Base-by-base conservation (phyloP, 2,888 invertebrate species). In the Ophioninae sp. region DNA sequence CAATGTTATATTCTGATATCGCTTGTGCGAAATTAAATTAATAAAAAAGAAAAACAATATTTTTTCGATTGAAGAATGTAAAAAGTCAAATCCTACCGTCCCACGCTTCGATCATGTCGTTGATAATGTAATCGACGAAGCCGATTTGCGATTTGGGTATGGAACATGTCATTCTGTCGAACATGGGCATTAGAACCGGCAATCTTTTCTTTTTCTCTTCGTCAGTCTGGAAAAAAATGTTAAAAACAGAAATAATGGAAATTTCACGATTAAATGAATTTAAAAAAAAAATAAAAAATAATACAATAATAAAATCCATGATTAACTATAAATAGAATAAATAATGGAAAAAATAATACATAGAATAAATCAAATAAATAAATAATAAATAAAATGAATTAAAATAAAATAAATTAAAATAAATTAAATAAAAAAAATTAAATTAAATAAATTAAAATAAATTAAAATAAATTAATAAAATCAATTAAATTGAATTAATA, bases 171-270 rank as follows among this genome's bases (percentile, higher is more conserved):
- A 96, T 95, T 87, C 99, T 95, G 93, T 99, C 99, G 93, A 99
- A 99, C 95, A 98, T 97, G 8, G 99, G 99, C 99, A 99, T 99
- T 85, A 99, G 98, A 8, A 99, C 97, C 0, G 99, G 99, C 89
- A 99, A 93, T 70, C 96, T 96, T 87, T 95, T 95, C 17, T 95
- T 94, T 91, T 98, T 98, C 93, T 99, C 99, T 91, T 99, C 99
- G 91, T 99, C 99, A 7, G 99, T 99, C 95, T 99, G 88, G 62
- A 87, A 89, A 67, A 30, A 1, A 59, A 69, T 70, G 61, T 3
- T 41, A 67, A 0, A 56, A 39, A 6, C 20, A 65, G 6, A 30
- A 21, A 39, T 37, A 57, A 74, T 65, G 44, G 61, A 62, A 68
- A 59, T 67, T 62, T 30, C 30, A 30, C 30, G 30, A 30, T 30